Evolutionary conservation across 2,888 invertebrate genomes (phyloP), one percentile per base, ranked within the genome.

Genomic region (Mythimna albipuncta): DNA sequence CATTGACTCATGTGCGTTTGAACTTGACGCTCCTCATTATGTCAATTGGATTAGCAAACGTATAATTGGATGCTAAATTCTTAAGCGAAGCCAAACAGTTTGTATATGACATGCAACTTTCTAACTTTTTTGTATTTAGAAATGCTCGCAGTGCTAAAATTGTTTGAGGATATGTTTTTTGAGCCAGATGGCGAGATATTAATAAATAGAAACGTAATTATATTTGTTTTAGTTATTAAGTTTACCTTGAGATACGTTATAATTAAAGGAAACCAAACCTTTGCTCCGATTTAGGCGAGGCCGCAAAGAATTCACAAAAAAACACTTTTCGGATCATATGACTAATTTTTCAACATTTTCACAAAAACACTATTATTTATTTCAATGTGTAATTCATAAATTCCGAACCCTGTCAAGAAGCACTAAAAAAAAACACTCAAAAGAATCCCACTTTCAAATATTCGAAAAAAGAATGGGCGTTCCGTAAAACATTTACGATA

Each of bases 301-400:
- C 77, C 52, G 89, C 87, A 76, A 90, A 91, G 75, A 92, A 87
- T 70, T 93, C 90, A 88, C 93, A 93, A 74, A 91, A 91, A 70
- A 93, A 79, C 84, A 93, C 90, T 84, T 91, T 93, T 73, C 88
- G 90, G 72, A 91, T 90, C 92, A 92, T 91, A 69, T 50, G n/a
- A 74, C 26, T 26, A 58, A 71, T 21, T 65, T 66, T 6, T 16
- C 21, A 66, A 75, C 62, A 69, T 71, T 75, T 61, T 54, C 64
- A 62, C 35, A 26, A 63, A 21, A 72, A 0, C 69, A 78, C 62
- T 35, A 59, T 52, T 44, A 44, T 44, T 44, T 44, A 44, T 47
- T 47, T 19, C 6, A 19, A 16, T 47, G 6, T 47, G 54, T 21
- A 1, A 59, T 38, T 21, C 44, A 35, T 57, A 4, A 62, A 65